Evolutionary conservation across 2,888 invertebrate species (phyloP), one percentile per base, ranked within the genome.

Genomic region (Hirtodrosophila histrioides): DNA sequence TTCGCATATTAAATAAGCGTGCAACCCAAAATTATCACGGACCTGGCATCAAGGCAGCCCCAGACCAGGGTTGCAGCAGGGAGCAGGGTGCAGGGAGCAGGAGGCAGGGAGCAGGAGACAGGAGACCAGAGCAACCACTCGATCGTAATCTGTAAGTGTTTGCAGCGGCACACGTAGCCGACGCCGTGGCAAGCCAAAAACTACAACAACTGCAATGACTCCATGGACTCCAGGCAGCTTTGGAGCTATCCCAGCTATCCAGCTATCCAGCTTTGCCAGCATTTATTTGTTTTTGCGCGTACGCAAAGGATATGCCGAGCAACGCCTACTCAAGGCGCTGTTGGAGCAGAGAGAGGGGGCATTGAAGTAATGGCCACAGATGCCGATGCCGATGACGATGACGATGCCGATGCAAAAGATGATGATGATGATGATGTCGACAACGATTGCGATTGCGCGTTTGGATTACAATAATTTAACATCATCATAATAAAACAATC

Each of bases 401-500:
- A 27, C 55, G 17, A 17, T 17, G 17, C 17, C 17, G 73, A 66
- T 77, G 68, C 23, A 23, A 54, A 48, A 50, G 54, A 64, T 65
- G 72, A 55, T 63, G 69, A 57, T 73, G 84, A 69, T 84, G 86
- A 83, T 76, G 88, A 88, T 78, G 87, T 88, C 86, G 78, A 88
- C 88, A 81, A 86, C 87, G 85, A 87, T 84, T 88, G 77, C 86
- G 89, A 89, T 89, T 88, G 88, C 86, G 82, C 77, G 76, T 71
- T 71, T 88, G 90, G 90, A 90, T 90, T 89, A 90, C 85, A 90
- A 90, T 90, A 90, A 90, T 90, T 90, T 90, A 89, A 90, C 89
- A 89, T 89, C 89, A 89, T 90, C 89, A 89, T 89, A 89, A 90
- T 89, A 90, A 89, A 90, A 89, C 89, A 89, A 89, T 89, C 89